Conservation (phyloP, 1,140 invertebrate species). For the Bombus affinis region DNA sequence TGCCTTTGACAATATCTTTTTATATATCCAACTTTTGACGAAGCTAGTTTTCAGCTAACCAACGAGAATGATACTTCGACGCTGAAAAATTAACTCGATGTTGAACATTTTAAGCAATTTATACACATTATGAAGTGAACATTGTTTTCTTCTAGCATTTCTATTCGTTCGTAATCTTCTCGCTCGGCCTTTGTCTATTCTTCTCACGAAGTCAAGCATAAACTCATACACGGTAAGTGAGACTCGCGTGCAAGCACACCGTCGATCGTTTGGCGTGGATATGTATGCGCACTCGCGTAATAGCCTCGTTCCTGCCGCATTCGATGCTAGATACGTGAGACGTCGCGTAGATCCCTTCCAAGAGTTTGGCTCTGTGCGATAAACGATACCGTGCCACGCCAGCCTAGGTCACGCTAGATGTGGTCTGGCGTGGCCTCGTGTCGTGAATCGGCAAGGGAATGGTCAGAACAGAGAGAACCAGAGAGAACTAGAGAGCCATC, state of each 20-base stretch:
- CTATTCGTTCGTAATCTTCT: not conserved
- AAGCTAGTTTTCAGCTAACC: too few relatives aligned
- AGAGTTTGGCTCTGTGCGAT: constrained; percentile 74
- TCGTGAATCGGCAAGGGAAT: constrained; percentile 36
- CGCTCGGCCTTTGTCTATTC: constrained; percentile 57
- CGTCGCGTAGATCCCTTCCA: constrained; percentile 72
- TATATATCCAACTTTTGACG: too few relatives aligned
- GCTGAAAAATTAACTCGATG: not conserved
- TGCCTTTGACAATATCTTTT: too few relatives aligned
- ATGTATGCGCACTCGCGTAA: constrained; percentile 78
- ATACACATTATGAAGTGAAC: not conserved
- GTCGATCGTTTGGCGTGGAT: constrained; percentile 68
- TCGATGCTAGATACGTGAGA: constrained; percentile 78
- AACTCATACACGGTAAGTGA: not conserved
- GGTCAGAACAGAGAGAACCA: not conserved
- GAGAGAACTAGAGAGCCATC: constrained; percentile 5
- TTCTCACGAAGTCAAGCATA: constrained; percentile 55
- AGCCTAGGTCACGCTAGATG: constrained; percentile 32
- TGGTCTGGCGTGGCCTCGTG: constrained; percentile 23
- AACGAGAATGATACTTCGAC: too few relatives aligned
- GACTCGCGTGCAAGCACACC: constrained; percentile 61
- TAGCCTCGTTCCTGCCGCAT: constrained; percentile 80
- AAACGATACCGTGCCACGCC: constrained; percentile 76
- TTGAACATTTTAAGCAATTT: not conserved
- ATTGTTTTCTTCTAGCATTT: not conserved